Conservation (phyloP, 1,140 invertebrate genomes). For the Sycobia sp. region DNA sequence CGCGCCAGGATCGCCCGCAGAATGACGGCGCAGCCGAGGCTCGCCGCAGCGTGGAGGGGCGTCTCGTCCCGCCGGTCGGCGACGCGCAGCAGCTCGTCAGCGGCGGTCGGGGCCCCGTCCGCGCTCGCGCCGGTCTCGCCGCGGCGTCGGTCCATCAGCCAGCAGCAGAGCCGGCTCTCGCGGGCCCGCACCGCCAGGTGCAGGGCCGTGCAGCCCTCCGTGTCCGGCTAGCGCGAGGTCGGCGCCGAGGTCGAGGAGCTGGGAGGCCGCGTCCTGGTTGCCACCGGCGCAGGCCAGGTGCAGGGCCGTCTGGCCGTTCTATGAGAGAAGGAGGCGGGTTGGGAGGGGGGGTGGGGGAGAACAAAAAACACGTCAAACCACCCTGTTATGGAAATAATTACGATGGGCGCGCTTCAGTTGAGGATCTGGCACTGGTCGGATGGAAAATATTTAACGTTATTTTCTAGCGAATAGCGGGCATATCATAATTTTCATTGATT, state of each 20-base stretch:
- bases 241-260: conserved; percentile 67
- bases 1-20: conserved; percentile 56
- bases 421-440: no score
- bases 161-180: neutral
- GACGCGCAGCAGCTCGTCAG: neutral
- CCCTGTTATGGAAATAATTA: no score
- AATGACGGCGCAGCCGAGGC: conserved; percentile 74
- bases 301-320: conserved; percentile 68
- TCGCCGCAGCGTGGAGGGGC: conserved; percentile 75
- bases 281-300: conserved; percentile 78
- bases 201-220: conserved; percentile 78
- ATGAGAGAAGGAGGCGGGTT: no score
- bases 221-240: conserved; percentile 69
- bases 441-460: no score
- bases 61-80: neutral
- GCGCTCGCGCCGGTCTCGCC: no score
- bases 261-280: conserved; percentile 70
- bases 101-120: neutral
- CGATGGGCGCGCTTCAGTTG: no score
- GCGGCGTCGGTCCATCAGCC: no score
- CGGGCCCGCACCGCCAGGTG: conserved; percentile 56
- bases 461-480: no score
- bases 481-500: no score
- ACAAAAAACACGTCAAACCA: no score
- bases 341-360: no score